Evolutionary conservation across 35 echinoderm and acorn worm genomes (phyloP), one percentile per base, ranked within the genome.

Genomic region (Apostichopus californicus): DNA sequence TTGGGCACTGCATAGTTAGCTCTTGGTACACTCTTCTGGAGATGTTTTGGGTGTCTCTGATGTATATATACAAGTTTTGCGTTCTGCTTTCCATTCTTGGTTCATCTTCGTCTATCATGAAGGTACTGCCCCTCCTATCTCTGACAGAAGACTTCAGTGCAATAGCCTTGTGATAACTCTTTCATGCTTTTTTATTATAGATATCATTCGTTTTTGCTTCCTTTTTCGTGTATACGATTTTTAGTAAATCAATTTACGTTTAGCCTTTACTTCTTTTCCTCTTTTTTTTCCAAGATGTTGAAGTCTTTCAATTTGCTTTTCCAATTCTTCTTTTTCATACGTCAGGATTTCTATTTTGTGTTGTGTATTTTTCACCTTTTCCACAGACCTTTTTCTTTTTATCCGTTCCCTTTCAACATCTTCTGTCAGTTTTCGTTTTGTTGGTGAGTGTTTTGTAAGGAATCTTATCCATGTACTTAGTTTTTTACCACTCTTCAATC

Each of bases 21-120:
- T 87, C 57, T 0, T 87, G 85, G 25, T 66, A 63, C 1, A 57
- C 85, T 63, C 58, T 55, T 20, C 85, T 13, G 6, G 59, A 87
- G 54, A 65, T 66, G 57, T 59, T 83, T 52, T 83, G 80, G n/a
- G 85, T 87, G 58, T 87, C 85, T 71, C 85, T 57, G 5, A 87
- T 71, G 18, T 20, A 46, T 87, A 87, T 63, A 25, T 25, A 25
- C 25, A 28, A 87, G 54, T 65, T 71, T 59, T n/a, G 59, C 64
- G 5, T 68, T 68, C 64, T 4, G 64, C 12, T 80, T 80, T 87
- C 28, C 11, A 10, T 21, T 63, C 60, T 18, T 66, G 55, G 84
- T 57, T 66, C 28, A 13, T n/a, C 15, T 59, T 22, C 60, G 60
- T 87, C 17, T 11, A 87, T 87, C 8, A 56, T 87, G 13, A 87